Conservation (phyloP, 2,888 invertebrate genomes). For the Ernsta delagoae region DNA sequence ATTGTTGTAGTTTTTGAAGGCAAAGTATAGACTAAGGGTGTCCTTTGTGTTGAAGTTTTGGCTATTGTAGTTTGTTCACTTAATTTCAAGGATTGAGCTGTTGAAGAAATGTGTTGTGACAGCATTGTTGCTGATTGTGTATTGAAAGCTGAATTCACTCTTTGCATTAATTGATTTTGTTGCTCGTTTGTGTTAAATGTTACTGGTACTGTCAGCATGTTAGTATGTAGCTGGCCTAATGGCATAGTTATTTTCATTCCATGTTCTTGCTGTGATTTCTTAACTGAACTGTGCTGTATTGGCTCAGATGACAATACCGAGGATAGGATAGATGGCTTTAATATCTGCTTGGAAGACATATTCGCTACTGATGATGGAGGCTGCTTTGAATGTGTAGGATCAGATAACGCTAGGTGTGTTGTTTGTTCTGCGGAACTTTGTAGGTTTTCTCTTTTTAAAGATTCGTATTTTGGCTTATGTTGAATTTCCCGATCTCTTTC, state of each 20-base stretch:
- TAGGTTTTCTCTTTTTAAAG: not conserved
- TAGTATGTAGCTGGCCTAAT: not conserved
- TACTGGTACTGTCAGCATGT: not conserved
- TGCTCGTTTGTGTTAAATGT: not conserved
- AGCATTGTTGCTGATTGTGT: not conserved
- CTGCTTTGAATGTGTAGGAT: not conserved
- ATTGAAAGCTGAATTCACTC: not conserved
- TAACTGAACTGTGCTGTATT: not conserved
- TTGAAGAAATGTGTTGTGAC: not conserved
- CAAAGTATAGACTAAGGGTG: not conserved
- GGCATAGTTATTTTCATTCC: not conserved
- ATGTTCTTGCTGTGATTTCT: not conserved
- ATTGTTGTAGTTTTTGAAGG: conserved; percentile 6
- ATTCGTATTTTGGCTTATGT: not conserved
- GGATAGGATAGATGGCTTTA: conserved; percentile 1
- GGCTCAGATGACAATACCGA: not conserved
- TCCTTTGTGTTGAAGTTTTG: not conserved
- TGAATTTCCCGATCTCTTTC: not conserved
- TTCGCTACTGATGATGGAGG: not conserved
- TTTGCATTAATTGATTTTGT: not conserved
- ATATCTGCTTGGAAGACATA: not conserved
- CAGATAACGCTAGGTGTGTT: not conserved
- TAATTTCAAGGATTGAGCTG: not conserved
- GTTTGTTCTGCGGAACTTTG: not conserved
- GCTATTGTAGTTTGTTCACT: not conserved